These are phyloP conservation scores for Brachypteracias leptosomus DNA, from an alignment of 2,113 vertebrate genomes.

Conservation along the genomic window DNA sequence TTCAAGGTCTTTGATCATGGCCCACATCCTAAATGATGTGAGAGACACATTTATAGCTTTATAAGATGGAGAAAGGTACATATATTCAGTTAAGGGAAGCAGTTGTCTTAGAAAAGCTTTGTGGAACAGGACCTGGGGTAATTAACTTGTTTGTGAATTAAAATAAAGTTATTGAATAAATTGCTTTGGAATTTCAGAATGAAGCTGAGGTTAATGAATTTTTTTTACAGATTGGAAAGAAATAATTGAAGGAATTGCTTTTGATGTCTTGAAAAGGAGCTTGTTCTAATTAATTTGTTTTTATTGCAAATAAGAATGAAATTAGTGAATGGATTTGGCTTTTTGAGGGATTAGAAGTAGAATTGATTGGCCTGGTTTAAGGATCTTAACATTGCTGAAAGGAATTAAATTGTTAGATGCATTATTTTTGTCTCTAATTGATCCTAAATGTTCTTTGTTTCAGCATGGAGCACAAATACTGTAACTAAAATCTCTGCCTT, in stretches of 20 bases:
- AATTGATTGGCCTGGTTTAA: neutral
- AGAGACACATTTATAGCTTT: neutral
- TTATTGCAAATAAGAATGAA: slow-evolving; percentile 45
- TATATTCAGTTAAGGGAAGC: neutral
- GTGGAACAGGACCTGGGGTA: neutral
- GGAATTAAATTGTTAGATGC: neutral
- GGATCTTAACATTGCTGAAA: neutral
- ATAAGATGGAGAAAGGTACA: neutral
- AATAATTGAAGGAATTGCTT: slow-evolving; percentile 39
- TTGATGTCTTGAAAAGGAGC: neutral
- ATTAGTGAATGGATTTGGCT: neutral
- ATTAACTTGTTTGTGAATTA: slow-evolving; percentile 35
- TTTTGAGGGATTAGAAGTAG: neutral
- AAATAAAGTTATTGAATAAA: slow-evolving; percentile 27
- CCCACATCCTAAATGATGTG: neutral
- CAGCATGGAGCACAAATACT: neutral
- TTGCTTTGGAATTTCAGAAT: slow-evolving; percentile 16
- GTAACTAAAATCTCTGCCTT: neutral
- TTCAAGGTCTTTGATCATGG: neutral
- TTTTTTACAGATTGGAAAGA: slow-evolving; percentile 13
- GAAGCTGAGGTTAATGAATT: slow-evolving; percentile 37
- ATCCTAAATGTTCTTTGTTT: neutral
- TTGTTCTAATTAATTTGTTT: slow-evolving; percentile 45
- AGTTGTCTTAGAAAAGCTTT: neutral
- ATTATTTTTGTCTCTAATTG: slow-evolving; percentile 11